Conservation (phyloP, 2,113 vertebrate species). For the Myodes glareolus region DNA sequence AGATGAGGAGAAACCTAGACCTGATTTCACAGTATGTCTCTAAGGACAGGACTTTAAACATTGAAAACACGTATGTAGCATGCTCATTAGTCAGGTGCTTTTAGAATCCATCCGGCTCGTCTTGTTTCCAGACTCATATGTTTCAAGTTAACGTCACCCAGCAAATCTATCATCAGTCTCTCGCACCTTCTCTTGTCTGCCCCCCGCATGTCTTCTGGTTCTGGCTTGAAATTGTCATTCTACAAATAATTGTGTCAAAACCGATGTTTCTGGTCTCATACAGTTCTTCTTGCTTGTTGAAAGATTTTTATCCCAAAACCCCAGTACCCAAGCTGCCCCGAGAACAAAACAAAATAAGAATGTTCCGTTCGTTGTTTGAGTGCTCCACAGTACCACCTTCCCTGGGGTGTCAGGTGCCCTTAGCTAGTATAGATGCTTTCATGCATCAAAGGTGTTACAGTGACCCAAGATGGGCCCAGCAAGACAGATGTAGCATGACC, state of each 20-base stretch:
- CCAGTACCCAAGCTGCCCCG: not conserved
- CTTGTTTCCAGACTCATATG: not conserved
- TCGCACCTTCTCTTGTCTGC: not conserved
- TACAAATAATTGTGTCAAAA: slow-evolving; percentile 36
- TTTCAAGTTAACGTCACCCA: slow-evolving; percentile 27
- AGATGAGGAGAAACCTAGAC: not conserved
- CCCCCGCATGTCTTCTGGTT: not conserved
- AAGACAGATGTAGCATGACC: not conserved
- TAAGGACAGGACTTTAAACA: not conserved
- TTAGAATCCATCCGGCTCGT: not conserved
- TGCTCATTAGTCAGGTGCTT: not conserved
- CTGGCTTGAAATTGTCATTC: not conserved
- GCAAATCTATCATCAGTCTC: slow-evolving; percentile 24
- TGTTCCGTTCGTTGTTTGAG: not conserved
- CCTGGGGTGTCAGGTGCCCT: not conserved
- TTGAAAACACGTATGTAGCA: not conserved
- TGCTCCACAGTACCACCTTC: not conserved
- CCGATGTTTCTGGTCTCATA: not conserved
- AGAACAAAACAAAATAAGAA: not conserved
- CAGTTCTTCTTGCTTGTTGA: not conserved
- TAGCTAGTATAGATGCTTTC: not conserved
- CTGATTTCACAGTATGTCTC: not conserved
- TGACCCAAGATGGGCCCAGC: not conserved
- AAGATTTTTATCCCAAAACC: slow-evolving; percentile 19
- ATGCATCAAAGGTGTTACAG: not conserved